Percentiles rank a stretch among this genome's conserved stretches.
phyloP scores from a whole-genome alignment of 92 coral and sea anemone species.

The Epizoanthus fatuus region DNA sequence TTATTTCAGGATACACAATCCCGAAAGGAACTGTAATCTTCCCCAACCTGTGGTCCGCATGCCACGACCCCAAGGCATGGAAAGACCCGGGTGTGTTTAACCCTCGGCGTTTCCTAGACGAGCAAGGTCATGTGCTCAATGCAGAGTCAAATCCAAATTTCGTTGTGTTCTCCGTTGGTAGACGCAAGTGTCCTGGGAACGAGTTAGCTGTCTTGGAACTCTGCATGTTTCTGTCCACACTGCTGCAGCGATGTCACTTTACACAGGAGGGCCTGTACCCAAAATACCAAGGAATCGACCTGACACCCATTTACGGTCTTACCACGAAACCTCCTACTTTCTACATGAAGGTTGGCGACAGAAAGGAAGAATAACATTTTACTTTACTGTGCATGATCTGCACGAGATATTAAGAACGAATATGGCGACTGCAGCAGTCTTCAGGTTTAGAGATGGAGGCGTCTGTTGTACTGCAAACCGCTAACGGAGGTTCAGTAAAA shows the following conservation, averaged over 20 bases:
- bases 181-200: slow-evolving; percentile 61
- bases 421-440: no score
- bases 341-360: slow-evolving; percentile 21
- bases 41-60: slow-evolving; percentile 62
- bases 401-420: no score
- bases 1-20: slow-evolving; percentile 50
- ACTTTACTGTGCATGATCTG: no score
- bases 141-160: slow-evolving; percentile 45
- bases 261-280: slow-evolving; percentile 38
- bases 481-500: no score
- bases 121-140: slow-evolving; percentile 40
- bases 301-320: slow-evolving; percentile 21
- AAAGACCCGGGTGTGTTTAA: slow-evolving; percentile 58
- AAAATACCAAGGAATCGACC: slow-evolving; percentile 27
- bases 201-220: slow-evolving; percentile 53
- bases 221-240: slow-evolving; percentile 58
- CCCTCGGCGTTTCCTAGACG: slow-evolving; percentile 64
- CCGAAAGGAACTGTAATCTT: slow-evolving; percentile 72
- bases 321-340: slow-evolving; percentile 16
- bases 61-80: slow-evolving; percentile 65
- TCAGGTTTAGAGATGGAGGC: no score
- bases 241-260: slow-evolving; percentile 42
- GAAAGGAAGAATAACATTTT: slow-evolving; percentile 20
- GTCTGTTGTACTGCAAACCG: no score
- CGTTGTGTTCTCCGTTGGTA: slow-evolving; percentile 61